Evolutionary conservation across 2,113 vertebrate species (phyloP).

Genomic region (Dicrurus megarhynchus): DNA sequence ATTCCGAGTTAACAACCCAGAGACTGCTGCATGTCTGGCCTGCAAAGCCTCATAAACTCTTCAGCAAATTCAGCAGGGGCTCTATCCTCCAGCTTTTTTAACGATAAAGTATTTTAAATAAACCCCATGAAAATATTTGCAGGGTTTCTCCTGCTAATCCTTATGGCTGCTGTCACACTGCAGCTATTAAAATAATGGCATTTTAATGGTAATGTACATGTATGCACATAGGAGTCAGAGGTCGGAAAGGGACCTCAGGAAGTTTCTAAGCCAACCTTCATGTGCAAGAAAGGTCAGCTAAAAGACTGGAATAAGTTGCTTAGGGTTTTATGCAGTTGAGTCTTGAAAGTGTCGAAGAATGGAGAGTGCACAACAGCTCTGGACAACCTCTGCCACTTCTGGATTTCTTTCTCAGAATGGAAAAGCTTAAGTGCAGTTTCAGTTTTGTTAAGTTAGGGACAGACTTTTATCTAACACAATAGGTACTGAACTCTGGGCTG

Average conservation of each 20-base stretch:
- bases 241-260: background rate
- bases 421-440: background rate
- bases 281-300: background rate
- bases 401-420: background rate
- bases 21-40: background rate
- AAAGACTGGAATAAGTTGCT: background rate
- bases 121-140: background rate
- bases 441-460: background rate
- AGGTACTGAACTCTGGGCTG: background rate
- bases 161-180: background rate
- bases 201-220: background rate
- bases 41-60: conserved; percentile 24
- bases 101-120: conserved; percentile 17
- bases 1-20: background rate
- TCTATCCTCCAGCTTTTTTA: background rate
- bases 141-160: background rate
- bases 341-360: background rate
- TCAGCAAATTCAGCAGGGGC: background rate
- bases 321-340: background rate
- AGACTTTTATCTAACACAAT: background rate
- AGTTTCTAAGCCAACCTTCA: background rate
- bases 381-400: background rate
- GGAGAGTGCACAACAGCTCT: background rate
- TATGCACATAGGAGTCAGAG: background rate
- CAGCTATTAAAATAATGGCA: background rate